phyloP scores from a whole-genome alignment of 2,797 vertebrate genomes.

The Ispidina lecontei region DNA sequence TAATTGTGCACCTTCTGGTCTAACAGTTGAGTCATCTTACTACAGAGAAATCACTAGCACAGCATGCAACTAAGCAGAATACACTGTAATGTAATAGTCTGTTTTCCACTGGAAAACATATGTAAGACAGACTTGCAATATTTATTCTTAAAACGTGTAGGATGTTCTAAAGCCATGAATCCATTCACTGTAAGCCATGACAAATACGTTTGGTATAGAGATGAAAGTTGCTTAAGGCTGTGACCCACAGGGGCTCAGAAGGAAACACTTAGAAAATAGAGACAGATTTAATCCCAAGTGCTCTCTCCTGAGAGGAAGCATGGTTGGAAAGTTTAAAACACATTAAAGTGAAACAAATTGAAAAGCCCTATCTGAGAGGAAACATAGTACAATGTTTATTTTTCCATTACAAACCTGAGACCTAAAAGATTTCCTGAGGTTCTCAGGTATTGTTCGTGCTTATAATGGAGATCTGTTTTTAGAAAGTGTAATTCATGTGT shows the following conservation, averaged over 20 bases:
- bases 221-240: constrained; percentile 49
- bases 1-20: constrained; percentile 4
- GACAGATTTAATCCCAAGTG: constrained; percentile 45
- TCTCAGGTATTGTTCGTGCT: constrained; percentile 62
- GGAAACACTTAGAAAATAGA: constrained; percentile 56
- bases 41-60: neutral
- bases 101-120: constrained; percentile 38
- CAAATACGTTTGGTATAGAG: constrained; percentile 31
- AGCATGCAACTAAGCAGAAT: constrained; percentile 2
- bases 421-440: constrained; percentile 67
- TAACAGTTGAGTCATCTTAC: neutral
- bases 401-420: constrained; percentile 71
- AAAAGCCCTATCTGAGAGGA: constrained; percentile 73
- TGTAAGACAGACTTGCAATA: constrained; percentile 3
- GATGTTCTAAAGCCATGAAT: constrained; percentile 29
- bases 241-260: constrained; percentile 20
- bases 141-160: constrained; percentile 48
- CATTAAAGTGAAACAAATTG: constrained; percentile 70
- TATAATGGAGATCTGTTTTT: constrained; percentile 70
- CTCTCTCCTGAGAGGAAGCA: constrained; percentile 52
- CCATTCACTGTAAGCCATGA: neutral
- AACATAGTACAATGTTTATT: constrained; percentile 71
- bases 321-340: constrained; percentile 63
- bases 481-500: constrained; percentile 55
- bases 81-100: constrained; percentile 2